phyloP scores from a whole-genome alignment of 2,888 invertebrate genomes.

The Nephrotoma flavescens region DNA sequence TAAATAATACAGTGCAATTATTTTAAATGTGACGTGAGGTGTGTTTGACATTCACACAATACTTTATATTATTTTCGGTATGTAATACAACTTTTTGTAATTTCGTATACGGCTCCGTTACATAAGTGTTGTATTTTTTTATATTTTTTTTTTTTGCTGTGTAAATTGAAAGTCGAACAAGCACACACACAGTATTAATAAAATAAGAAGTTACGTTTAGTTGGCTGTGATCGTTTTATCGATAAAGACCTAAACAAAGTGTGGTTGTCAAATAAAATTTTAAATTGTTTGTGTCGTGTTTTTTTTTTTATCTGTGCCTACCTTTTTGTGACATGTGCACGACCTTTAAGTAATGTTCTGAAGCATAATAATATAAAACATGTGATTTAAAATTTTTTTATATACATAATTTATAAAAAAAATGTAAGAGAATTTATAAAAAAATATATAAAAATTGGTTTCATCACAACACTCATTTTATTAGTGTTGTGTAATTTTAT shows the following conservation, averaged over 20 bases:
- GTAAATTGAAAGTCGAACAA: neutral
- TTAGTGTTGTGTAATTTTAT: neutral
- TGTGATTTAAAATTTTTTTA: neutral
- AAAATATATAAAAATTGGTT: neutral
- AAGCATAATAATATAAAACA: neutral
- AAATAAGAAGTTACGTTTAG: neutral
- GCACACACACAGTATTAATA: neutral
- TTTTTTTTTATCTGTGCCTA: neutral
- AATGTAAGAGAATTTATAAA: neutral
- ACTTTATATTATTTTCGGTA: too few species aligned
- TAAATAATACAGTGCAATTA: neutral
- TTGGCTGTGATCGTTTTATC: neutral
- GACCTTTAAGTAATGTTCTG: too few species aligned
- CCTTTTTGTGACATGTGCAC: too few species aligned
- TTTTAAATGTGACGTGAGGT: neutral
- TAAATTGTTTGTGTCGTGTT: neutral
- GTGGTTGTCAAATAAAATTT: neutral
- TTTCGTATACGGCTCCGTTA: neutral
- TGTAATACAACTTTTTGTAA: neutral
- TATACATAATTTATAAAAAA: too few species aligned
- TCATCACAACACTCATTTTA: neutral
- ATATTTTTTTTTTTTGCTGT: neutral
- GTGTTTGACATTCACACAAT: neutral
- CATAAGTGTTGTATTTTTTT: neutral
- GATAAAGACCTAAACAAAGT: neutral